phyloP scores from a whole-genome alignment of 2,113 vertebrate genomes.

The Dasypus novemcinctus region DNA sequence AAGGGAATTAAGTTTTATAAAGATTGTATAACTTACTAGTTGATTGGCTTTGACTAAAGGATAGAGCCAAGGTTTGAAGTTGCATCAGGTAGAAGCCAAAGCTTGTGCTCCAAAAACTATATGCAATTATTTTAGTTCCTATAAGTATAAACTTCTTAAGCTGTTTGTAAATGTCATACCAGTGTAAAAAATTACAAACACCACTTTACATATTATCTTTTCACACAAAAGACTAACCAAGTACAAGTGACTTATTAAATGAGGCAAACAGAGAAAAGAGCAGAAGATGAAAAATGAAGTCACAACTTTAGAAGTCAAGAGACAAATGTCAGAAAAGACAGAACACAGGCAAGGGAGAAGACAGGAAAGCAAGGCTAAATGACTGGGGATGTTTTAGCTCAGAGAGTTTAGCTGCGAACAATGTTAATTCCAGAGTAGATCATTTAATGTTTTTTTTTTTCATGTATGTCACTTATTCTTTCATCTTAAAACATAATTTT shows the following conservation, averaged over 20 bases:
- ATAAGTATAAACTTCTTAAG: not conserved
- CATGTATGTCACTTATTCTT: conserved; percentile 9
- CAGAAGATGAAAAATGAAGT: conserved; percentile 46
- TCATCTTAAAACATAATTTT: not conserved
- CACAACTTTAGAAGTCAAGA: not conserved
- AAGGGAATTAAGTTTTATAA: not conserved
- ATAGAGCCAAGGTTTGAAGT: not conserved
- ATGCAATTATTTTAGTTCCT: not conserved
- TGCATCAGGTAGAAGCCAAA: conserved; percentile 3
- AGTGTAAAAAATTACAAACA: conserved; percentile 20
- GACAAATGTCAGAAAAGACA: not conserved
- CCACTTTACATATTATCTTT: not conserved
- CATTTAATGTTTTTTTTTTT: conserved; percentile 2
- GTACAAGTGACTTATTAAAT: conserved; percentile 45
- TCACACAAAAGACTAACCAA: not conserved
- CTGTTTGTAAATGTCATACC: not conserved
- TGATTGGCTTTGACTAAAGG: not conserved
- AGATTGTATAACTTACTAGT: not conserved
- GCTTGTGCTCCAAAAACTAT: not conserved
- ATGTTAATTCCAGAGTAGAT: not conserved
- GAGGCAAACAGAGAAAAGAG: not conserved
- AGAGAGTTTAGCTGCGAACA: not conserved
- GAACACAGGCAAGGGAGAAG: not conserved
- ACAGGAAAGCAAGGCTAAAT: not conserved
- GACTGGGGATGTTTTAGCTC: not conserved